Percentiles rank a stretch among this genome's conserved stretches.
phyloP scores from a whole-genome alignment of 1,140 invertebrate genomes.

The Ylistrum balloti region DNA sequence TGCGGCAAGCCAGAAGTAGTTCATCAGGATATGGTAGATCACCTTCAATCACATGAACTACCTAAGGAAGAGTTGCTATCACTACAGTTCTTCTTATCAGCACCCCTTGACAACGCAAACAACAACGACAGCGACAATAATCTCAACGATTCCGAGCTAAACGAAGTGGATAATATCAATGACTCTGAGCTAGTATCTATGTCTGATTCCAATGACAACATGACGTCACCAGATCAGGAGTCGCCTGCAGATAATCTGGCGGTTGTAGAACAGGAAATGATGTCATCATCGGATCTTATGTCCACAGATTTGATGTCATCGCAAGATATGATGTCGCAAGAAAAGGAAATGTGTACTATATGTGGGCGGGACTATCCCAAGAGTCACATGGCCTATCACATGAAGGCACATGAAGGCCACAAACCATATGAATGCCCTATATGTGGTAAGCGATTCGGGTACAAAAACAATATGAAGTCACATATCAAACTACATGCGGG shows the following conservation, averaged over 20 bases:
- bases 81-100: constrained; percentile 85
- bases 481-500: constrained; percentile 84
- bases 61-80: constrained; percentile 71
- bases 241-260: constrained; percentile 50
- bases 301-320: neutral
- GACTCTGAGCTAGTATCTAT: constrained; percentile 49
- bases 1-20: constrained; percentile 80
- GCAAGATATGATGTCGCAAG: constrained; percentile 59
- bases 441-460: constrained; percentile 86
- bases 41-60: constrained; percentile 73
- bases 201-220: constrained; percentile 60
- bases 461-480: constrained; percentile 84
- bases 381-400: constrained; percentile 76
- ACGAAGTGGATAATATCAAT: constrained; percentile 47
- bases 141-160: constrained; percentile 38
- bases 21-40: constrained; percentile 69
- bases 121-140: constrained; percentile 45
- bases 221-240: constrained; percentile 55
- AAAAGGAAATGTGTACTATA: constrained; percentile 74
- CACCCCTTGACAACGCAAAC: constrained; percentile 68
- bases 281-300: constrained; percentile 20
- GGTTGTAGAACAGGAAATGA: constrained; percentile 50
- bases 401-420: constrained; percentile 84
- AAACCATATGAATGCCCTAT: constrained; percentile 85
- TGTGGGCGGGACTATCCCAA: constrained; percentile 77